A percentile compares a stretch with the other conserved stretches of the same genome.
Conservation (phyloP, 2,113 vertebrate genomes). For the Mirza zaza region DNA sequence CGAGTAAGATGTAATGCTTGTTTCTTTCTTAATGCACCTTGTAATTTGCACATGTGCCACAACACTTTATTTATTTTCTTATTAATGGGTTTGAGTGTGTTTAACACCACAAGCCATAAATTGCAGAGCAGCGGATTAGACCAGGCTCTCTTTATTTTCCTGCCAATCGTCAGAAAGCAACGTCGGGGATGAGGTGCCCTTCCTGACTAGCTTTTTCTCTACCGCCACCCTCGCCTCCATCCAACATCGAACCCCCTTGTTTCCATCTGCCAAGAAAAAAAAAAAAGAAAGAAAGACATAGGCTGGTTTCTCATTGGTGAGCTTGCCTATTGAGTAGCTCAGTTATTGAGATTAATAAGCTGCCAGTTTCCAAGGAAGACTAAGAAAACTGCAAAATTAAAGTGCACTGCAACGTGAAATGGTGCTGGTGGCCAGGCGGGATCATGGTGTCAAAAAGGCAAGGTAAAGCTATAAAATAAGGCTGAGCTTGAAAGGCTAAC, state of each 20-base stretch:
- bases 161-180: conserved; percentile 58
- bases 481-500: conserved; percentile 71
- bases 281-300: not conserved
- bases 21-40: conserved; percentile 62
- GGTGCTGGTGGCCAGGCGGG: conserved; percentile 69
- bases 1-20: conserved; percentile 28
- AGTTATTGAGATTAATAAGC: conserved; percentile 82
- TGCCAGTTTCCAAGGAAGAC: conserved; percentile 80
- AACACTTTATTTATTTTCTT: conserved; percentile 67
- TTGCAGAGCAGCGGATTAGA: conserved; percentile 22
- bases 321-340: conserved; percentile 73
- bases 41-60: conserved; percentile 56
- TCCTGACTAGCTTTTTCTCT: not conserved
- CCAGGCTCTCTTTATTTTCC: conserved; percentile 11
- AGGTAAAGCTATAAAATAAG: conserved; percentile 77
- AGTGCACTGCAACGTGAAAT: conserved; percentile 75
- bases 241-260: not conserved
- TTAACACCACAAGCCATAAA: conserved; percentile 61
- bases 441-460: conserved; percentile 73
- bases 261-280: not conserved
- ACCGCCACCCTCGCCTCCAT: not conserved
- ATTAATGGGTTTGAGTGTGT: conserved; percentile 63
- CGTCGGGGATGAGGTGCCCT: not conserved
- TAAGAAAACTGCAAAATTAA: conserved; percentile 82
- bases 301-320: conserved; percentile 54